These are phyloP conservation scores for Ahaetulla prasina DNA, from an alignment of 2,113 vertebrate species.

Conservation along the genomic window DNA sequence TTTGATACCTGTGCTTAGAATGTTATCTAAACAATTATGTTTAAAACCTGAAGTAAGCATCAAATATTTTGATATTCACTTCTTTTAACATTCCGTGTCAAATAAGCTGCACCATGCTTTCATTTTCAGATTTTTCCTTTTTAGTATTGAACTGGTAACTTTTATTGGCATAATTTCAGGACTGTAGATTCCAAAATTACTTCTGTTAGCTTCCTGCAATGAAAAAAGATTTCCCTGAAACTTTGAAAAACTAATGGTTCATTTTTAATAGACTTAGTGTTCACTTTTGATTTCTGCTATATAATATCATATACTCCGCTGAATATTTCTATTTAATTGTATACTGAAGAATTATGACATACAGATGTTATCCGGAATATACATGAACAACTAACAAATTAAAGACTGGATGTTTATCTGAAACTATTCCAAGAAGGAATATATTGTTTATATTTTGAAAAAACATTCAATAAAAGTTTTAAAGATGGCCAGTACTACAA, in stretches of 20 bases:
- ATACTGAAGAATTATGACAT: not conserved
- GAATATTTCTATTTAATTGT: not conserved
- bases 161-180: not conserved
- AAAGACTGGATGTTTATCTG: not conserved
- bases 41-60: not conserved
- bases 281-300: not conserved
- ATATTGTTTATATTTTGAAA: not conserved
- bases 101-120: not conserved
- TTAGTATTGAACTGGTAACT: not conserved
- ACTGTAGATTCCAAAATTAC: not conserved
- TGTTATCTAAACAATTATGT: not conserved
- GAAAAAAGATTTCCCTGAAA: not conserved
- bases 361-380: not conserved
- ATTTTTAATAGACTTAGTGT: not conserved
- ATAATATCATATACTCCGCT: not conserved
- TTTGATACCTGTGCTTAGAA: not conserved
- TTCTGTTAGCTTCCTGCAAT: not conserved
- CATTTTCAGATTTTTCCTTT: not conserved
- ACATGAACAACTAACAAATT: not conserved
- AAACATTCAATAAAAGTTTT: not conserved
- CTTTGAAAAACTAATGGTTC: not conserved
- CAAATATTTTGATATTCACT: not conserved
- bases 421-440: not conserved
- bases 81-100: not conserved
- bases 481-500: not conserved